A percentile compares a stretch with the other conserved stretches of the same genome.
phyloP scores from a whole-genome alignment of 2,888 invertebrate species.

The Lasiommata megera region DNA sequence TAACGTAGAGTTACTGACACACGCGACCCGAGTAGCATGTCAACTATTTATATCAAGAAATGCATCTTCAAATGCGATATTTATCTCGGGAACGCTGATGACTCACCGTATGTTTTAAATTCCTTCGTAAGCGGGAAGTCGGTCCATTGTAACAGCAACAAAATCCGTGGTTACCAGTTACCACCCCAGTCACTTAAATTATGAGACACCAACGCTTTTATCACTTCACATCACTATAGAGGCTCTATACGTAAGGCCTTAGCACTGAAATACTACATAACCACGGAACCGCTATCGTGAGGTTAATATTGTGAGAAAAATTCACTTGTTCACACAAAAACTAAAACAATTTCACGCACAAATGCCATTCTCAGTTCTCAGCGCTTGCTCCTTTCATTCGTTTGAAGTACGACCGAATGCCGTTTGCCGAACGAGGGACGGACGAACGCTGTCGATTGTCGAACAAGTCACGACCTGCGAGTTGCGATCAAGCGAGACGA shows the following conservation, averaged over 20 bases:
- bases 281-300: conserved; percentile 47
- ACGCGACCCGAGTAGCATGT: neutral
- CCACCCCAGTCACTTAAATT: conserved; percentile 66
- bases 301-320: conserved; percentile 57
- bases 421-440: conserved; percentile 28
- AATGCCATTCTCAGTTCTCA: conserved; percentile 64
- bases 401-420: conserved; percentile 36
- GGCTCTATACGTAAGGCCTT: conserved; percentile 21
- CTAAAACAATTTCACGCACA: conserved; percentile 69
- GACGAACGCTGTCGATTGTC: neutral
- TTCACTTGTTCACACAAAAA: conserved; percentile 71
- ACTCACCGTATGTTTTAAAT: conserved; percentile 80
- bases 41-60: conserved; percentile 9
- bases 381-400: conserved; percentile 50
- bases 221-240: conserved; percentile 53
- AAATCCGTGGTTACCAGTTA: conserved; percentile 56
- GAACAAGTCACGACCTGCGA: conserved; percentile 39
- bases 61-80: conserved; percentile 23
- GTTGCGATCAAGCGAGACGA: conserved; percentile 32
- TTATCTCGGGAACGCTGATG: conserved; percentile 59
- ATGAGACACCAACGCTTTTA: conserved; percentile 48
- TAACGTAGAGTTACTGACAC: neutral
- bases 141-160: conserved; percentile 71
- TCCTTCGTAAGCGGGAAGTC: conserved; percentile 74
- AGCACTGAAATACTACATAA: conserved; percentile 33